Evolutionary conservation across 2,888 invertebrate genomes (phyloP), one percentile per base, ranked within the genome.

Genomic region (Tenthredo distinguenda): DNA sequence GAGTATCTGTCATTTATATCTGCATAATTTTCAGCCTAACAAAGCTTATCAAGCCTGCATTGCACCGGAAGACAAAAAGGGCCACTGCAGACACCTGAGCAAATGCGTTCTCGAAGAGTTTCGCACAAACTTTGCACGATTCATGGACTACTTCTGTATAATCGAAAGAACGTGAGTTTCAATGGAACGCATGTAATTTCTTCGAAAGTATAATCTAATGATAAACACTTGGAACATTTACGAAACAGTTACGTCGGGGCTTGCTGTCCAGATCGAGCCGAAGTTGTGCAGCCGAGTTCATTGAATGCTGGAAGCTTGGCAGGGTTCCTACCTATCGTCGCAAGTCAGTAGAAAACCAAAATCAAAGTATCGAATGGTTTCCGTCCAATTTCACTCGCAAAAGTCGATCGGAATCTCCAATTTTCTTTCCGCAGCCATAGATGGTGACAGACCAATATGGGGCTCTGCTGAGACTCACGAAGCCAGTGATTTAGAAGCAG

Each of bases 61-160:
- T 90, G 96, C 92, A 85, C 94, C 95, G 1, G 93, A 94, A 65
- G 96, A 96, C 62, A 94, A 94, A 81, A 91, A 93, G 12, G 97
- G 97, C 0, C 96, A 95, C 88, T 97, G 97, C 92, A 95, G 96
- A 77, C 96, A 96, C 86, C 92, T 94, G 1, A 93, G 93, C 76
- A 94, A 95, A 89, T 96, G 96, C 92, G 93, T 96, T 87, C 94
- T 96, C 91, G 95, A 96, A 9, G 95, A 96, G 81, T 94, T 96
- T 90, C 94, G 95, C 87, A 91, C 94, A 1, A 95, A 96, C 90
- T 95, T 95, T 91, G 93, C 95, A 91, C 94, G 94, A 84, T 94
- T 96, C 87, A 94, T 96, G 90, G 96, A 96, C 87, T 96, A 97
- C 90, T 93, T 96, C 82, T 97, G 97, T 92, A 94, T 97, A 62